Base-by-base conservation (phyloP, 2,888 invertebrate genomes). In the Macropis europaea region DNA sequence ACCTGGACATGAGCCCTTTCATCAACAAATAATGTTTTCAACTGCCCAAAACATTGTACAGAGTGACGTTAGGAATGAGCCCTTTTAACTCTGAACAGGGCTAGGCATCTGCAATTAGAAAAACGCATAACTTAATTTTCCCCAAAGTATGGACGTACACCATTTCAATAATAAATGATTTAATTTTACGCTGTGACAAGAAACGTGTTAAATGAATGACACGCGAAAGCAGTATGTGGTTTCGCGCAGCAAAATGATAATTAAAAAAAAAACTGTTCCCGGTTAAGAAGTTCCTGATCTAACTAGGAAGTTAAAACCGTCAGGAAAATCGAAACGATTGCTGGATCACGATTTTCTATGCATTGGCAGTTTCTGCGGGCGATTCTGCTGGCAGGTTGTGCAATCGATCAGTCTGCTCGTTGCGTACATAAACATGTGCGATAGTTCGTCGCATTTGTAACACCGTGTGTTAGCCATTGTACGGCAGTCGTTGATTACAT, bases 361-460 rank as follows among this genome's bases (percentile, higher is more conserved):
- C 56, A 24, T 66, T 61, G 59, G 40, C 36, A 47, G 22, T 66
- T 79, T 50, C 81, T 81, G 81, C 81, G 81, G 81, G 81, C 66
- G 36, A 68, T 66, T 77, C 79, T 81, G 81, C 79, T 76, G 81
- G 81, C 68, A 54, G 17, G 54, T 81, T 81, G 63, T 52, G 70
- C 68, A 81, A 81, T 68, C 61, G 36, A 63, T 64, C 56, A 36
- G 43, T 11, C 30, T n/a, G 24, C 15, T 28, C 24, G 52, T 72
- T 59, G 40, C 59, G 24, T 47, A 54, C 36, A 9, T n/a, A n/a
- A n/a, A n/a, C 43, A 9, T 52, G 30, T 42, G n/a, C 52, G 24
- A 34, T 22, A 9, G 45, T 62, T 40, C 19, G 15, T 36, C 32
- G 26, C 28, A 43, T 77, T 64, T 60, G 48, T 47, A 57, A 59